phyloP scores from a whole-genome alignment of 1,140 invertebrate species.

The Alviniconcha marisindica region DNA sequence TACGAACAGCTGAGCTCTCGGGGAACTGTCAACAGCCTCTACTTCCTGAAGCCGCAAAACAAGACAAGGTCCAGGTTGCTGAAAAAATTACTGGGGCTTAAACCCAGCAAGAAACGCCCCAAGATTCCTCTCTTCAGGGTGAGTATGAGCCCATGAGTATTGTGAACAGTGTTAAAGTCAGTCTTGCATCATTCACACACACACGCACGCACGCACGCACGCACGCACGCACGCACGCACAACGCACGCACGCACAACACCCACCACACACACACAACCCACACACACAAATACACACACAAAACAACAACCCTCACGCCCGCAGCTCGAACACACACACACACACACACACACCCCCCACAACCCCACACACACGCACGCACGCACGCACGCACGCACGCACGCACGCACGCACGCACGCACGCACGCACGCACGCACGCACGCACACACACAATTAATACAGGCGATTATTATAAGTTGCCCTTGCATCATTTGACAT shows the following conservation, averaged over 20 bases:
- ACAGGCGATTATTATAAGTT: too few species aligned
- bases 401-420: not conserved
- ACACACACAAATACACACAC: too few species aligned
- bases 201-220: too few species aligned
- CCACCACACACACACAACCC: too few species aligned
- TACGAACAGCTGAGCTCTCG: constrained; percentile 37
- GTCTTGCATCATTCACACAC: too few species aligned
- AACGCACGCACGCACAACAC: too few species aligned
- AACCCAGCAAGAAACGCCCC: constrained; percentile 48
- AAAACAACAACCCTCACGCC: too few species aligned
- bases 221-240: not conserved
- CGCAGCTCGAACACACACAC: too few species aligned
- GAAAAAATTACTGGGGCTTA: constrained; percentile 60
- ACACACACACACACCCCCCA: too few species aligned
- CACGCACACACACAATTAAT: not conserved
- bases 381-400: not conserved
- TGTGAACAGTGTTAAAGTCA: too few species aligned
- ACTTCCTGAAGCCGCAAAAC: constrained; percentile 56
- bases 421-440: not conserved
- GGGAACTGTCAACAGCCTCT: constrained; percentile 51
- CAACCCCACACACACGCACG: not conserved
- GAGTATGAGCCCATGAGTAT: too few species aligned
- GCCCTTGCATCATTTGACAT: too few species aligned
- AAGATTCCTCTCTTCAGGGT: constrained; percentile 54
- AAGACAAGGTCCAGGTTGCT: constrained; percentile 48